These are phyloP conservation scores for Alentia gelatinosa DNA, from an alignment of 2,888 invertebrate species.

Conservation along the genomic window DNA sequence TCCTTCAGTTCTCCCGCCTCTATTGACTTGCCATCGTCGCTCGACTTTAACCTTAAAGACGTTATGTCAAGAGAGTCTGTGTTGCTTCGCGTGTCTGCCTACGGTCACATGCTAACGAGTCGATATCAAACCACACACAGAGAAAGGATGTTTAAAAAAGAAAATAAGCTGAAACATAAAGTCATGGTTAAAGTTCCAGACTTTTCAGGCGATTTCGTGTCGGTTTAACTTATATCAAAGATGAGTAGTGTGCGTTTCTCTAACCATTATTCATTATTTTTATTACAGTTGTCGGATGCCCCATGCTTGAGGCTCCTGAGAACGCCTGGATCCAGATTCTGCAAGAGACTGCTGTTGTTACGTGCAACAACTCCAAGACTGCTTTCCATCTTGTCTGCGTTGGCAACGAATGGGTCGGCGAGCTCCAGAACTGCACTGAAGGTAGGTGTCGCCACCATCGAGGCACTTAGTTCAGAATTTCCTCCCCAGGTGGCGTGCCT, in stretches of 20 bases:
- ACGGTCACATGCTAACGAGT: neutral
- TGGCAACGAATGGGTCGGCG: conserved; percentile 51
- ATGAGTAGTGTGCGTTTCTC: no score
- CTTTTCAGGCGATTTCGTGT: no score
- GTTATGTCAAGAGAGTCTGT: neutral
- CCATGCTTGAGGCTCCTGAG: neutral
- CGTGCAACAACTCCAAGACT: conserved; percentile 19
- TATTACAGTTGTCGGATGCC: conserved; percentile 50
- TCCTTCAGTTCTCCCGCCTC: no score
- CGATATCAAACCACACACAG: neutral
- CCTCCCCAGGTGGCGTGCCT: conserved; percentile 3
- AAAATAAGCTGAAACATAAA: no score
- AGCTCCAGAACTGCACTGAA: conserved; percentile 49
- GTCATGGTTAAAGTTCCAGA: no score
- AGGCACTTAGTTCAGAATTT: neutral
- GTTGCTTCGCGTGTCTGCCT: neutral
- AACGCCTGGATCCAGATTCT: conserved; percentile 40
- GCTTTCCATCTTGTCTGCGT: conserved; percentile 28
- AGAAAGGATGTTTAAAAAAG: no score
- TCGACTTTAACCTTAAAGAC: neutral
- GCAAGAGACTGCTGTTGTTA: conserved; percentile 11
- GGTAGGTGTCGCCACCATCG: conserved; percentile 38
- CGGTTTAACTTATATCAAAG: no score
- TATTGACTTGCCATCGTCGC: neutral
- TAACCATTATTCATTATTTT: neutral